These are phyloP conservation scores for Strigamia transsilvanica DNA, from an alignment of 2,888 invertebrate genomes.

Conservation along the genomic window DNA sequence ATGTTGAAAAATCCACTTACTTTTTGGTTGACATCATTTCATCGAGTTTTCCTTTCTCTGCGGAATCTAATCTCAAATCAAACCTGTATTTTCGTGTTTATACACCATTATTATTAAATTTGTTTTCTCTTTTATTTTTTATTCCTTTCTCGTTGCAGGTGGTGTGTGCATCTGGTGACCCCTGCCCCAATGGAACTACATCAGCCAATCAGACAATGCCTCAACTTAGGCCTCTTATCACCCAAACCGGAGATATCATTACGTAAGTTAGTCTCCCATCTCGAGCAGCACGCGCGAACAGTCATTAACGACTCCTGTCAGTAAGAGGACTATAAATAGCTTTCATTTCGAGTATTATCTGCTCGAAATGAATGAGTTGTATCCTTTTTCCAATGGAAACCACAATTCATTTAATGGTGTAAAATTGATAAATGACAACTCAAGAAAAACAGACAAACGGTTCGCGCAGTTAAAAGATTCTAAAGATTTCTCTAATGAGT, in stretches of 20 bases:
- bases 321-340: conserved; percentile 27
- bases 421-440: conserved; percentile 10
- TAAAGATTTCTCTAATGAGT: neutral
- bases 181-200: conserved; percentile 46
- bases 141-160: conserved; percentile 2
- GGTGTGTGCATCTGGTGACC: conserved; percentile 37
- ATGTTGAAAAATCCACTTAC: neutral
- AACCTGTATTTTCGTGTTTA: neutral
- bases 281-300: conserved; percentile 18
- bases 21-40: conserved; percentile 7
- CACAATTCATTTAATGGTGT: conserved; percentile 41
- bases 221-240: conserved; percentile 45
- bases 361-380: conserved; percentile 40
- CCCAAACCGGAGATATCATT: conserved; percentile 50
- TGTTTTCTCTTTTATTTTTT: neutral
- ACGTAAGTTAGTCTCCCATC: conserved; percentile 40
- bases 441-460: neutral
- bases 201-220: conserved; percentile 32
- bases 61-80: neutral
- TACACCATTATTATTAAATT: conserved; percentile 16
- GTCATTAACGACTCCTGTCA: conserved; percentile 28
- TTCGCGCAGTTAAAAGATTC: neutral
- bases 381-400: conserved; percentile 43
- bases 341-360: conserved; percentile 46
- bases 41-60: neutral